Evolutionary conservation across 2,797 vertebrate species (phyloP).

Genomic region (Potorous gilbertii): DNA sequence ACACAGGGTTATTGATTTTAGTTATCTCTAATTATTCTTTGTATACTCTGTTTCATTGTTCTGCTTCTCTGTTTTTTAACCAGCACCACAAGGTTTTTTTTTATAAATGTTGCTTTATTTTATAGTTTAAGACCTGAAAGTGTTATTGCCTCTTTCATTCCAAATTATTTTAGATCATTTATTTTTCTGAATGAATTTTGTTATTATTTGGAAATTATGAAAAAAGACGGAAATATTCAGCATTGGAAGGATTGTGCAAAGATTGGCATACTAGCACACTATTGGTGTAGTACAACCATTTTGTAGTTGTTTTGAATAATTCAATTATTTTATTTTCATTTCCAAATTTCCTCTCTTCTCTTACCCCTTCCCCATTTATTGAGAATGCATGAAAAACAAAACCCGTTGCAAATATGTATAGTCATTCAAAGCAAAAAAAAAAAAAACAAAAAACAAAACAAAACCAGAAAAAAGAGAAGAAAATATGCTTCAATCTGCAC

Average conservation of each 20-base stretch:
- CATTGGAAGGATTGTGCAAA: neutral
- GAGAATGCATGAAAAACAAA: neutral
- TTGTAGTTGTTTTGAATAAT: neutral
- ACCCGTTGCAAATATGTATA: neutral
- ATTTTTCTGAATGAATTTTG: neutral
- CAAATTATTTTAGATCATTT: neutral
- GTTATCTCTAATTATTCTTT: neutral
- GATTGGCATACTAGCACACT: neutral
- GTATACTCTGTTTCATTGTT: neutral
- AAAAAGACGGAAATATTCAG: neutral
- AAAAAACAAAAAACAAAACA: neutral
- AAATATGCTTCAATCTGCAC: neutral
- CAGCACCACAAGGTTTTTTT: neutral
- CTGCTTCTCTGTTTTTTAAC: neutral
- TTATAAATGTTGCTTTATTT: neutral
- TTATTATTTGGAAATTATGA: neutral
- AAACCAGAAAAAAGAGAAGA: neutral
- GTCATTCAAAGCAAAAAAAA: neutral
- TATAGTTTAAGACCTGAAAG: neutral
- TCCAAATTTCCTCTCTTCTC: neutral
- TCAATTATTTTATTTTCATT: neutral
- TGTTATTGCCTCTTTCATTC: neutral
- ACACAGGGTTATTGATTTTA: neutral
- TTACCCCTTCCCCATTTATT: neutral
- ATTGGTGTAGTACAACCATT: neutral